Evolutionary conservation across 2,888 invertebrate species (phyloP), one percentile per base, ranked within the genome.

Genomic region (Mactromeris polynyma): DNA sequence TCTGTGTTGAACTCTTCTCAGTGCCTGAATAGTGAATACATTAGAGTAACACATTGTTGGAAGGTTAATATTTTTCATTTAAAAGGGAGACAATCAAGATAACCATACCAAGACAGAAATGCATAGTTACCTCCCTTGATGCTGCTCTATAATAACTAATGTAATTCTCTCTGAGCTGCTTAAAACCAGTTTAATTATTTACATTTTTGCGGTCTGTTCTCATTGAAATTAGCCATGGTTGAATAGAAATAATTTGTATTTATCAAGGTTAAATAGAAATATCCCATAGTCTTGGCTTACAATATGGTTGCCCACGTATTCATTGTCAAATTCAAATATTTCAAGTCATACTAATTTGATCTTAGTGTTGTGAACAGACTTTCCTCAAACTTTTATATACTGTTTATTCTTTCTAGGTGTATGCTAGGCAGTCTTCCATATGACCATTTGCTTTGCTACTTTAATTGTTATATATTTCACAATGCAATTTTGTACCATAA

Each of bases 131-230:
- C 6, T 73, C 73, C 73, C 73, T 11, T 73, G 73, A 73, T 73
- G 33, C 3, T 14, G 2, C 36, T 73, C 14, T 4, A 26, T 21
- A 7, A 7, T 58, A 9, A 3, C n/a, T 2, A 2, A 26, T 3
- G 2, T 21, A 58, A 58, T 19, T 2, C 9, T 33, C 36, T 73
- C 3, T 73, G 33, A 73, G 31, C 69, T 33, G 73, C 73, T 73
- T 69, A 73, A 73, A 73, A 73, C 31, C 26, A 33, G 73, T 33
- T 73, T 73, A 36, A 73, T 73, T 73, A 21, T 73, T 73, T 26
- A 33, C 73, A 73, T 73, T 73, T 73, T 73, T 73, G 73, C 14
- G 73, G 73, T 73, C 73, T 36, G 33, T 73, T 73, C 26, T 58
- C 17, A 2, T 11, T 33, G 33, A 69, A 73, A 33, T 7, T 26